Evolutionary conservation across 2,888 invertebrate genomes (phyloP).

Genomic region (Matsumyia berberina): DNA sequence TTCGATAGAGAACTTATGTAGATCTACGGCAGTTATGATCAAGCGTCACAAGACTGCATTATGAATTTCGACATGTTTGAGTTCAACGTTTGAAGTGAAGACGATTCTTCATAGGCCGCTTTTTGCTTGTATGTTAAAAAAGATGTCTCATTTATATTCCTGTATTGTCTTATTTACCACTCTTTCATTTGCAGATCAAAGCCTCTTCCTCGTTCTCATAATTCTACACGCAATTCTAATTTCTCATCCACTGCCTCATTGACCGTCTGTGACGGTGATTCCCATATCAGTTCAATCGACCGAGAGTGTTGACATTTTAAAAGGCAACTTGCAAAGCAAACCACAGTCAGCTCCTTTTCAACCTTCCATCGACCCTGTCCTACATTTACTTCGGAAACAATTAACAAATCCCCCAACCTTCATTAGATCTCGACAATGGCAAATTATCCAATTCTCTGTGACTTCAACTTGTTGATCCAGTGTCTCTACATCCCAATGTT

Average conservation of each 20-base stretch:
- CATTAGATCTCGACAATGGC: constrained; percentile 28
- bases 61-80: too few species aligned
- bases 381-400: constrained; percentile 27
- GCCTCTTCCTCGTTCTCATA: too few species aligned
- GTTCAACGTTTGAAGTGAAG: too few species aligned
- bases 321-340: constrained; percentile 13
- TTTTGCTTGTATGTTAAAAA: too few species aligned
- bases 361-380: constrained; percentile 1
- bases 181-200: too few species aligned
- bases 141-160: too few species aligned
- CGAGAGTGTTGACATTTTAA: constrained; percentile 13
- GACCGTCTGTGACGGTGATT: neutral
- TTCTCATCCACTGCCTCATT: neutral
- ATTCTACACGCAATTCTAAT: neutral
- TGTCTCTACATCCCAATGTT: constrained; percentile 12
- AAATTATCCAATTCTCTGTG: constrained; percentile 45
- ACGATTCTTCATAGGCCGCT: too few species aligned
- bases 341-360: constrained; percentile 5
- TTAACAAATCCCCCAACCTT: constrained; percentile 16
- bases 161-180: too few species aligned
- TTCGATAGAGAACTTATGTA: too few species aligned
- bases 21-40: too few species aligned
- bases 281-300: constrained; percentile 6
- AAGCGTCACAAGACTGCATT: too few species aligned
- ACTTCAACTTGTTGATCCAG: constrained; percentile 62